phyloP scores from a whole-genome alignment of 2,797 vertebrate genomes.

The Clangula hyemalis region DNA sequence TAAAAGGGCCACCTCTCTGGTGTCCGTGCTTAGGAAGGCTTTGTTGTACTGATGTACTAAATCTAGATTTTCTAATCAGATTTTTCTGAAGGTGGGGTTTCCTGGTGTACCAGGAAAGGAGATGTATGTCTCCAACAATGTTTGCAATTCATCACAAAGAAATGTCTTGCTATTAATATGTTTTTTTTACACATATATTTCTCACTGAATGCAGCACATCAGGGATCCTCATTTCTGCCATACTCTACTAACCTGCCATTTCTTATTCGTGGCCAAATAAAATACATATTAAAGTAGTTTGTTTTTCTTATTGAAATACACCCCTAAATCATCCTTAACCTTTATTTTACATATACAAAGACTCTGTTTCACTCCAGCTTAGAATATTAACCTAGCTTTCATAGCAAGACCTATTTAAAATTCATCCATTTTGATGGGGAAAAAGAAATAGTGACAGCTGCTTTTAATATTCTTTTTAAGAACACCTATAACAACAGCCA shows the following conservation, averaged over 20 bases:
- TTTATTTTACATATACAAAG: background rate
- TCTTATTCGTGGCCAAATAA: background rate
- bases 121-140: background rate
- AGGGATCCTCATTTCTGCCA: background rate
- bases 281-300: background rate
- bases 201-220: background rate
- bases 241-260: background rate
- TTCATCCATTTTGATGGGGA: conserved; percentile 12
- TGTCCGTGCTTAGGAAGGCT: background rate
- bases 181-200: background rate
- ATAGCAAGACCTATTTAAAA: conserved; percentile 21
- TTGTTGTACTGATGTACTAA: background rate
- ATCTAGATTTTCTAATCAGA: background rate
- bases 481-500: background rate
- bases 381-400: background rate
- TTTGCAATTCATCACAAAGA: background rate
- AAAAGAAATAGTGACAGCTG: conserved; percentile 31
- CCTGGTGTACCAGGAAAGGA: background rate
- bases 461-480: conserved; percentile 48
- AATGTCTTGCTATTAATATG: background rate
- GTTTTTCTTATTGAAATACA: background rate
- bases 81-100: background rate
- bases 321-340: background rate
- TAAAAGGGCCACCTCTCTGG: background rate
- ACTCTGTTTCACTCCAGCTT: background rate